Evolutionary conservation across 1,140 invertebrate species (phyloP), one percentile per base, ranked within the genome.

Genomic region (Tetramorium simillimum): DNA sequence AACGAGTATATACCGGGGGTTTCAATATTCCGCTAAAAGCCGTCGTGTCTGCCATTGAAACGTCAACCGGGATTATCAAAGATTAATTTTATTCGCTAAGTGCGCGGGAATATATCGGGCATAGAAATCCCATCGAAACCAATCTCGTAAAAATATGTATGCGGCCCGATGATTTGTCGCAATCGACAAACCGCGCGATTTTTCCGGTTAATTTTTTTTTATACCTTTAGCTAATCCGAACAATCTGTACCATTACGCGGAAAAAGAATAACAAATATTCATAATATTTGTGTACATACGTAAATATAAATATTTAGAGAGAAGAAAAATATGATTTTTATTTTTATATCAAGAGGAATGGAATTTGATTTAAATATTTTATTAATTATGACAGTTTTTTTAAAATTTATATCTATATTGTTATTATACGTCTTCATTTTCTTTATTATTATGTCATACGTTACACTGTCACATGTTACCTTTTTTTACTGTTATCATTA

Each of bases 31-130:
- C 24, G 53, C 40, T 84, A 84, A 84, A 84, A 84, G 80, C 80
- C 80, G 40, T 60, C 78, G 33, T 43, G 33, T 70, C n/a, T 72
- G 78, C 51, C 51, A 67, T 60, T 73, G 40, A 60, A 84, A 73
- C 40, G 67, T 84, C 69, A 60, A 56, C n/a, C 18, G 56, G 80
- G 40, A 84, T 84, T 84, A 84, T 84, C 69, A 84, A 84, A 84
- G 80, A 84, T 84, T 84, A 84, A 84, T 84, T 84, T 84, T 56
- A 84, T 84, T 81, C 53, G 69, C 56, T 73, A 84, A 84, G 80
- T 60, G 80, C 53, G 53, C 53, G 53, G 69, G n/a, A 6, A 73
- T 46, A 43, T 84, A 84, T 60, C 28, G 33, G 69, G 69, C 24
- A 28, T 37, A 21, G 70, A 73, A 84, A 84, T 73, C 53, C 80